These are phyloP conservation scores for Campaea margaritaria DNA, from an alignment of 2,888 invertebrate genomes.

Conservation along the genomic window DNA sequence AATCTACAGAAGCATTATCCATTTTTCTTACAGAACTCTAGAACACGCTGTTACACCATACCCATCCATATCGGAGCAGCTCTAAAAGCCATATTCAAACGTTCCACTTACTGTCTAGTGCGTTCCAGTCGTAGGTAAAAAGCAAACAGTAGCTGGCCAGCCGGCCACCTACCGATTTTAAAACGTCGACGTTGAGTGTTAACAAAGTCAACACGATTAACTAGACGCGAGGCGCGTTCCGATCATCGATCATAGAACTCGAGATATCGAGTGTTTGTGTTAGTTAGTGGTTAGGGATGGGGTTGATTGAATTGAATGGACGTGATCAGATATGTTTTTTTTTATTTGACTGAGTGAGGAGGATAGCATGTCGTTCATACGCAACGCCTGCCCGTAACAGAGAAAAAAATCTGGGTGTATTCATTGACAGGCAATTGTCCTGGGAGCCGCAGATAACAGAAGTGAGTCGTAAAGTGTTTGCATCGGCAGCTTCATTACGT, in stretches of 20 bases:
- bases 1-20: background rate
- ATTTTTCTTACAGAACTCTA: background rate
- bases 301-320: background rate
- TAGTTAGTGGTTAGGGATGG: constrained; percentile 54
- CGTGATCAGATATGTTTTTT: background rate
- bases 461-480: too few species aligned
- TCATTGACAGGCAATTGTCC: too few species aligned
- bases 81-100: constrained; percentile 29
- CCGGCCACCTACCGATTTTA: constrained; percentile 73
- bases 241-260: constrained; percentile 72
- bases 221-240: constrained; percentile 59
- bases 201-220: constrained; percentile 78
- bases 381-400: too few species aligned
- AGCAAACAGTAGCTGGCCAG: constrained; percentile 67
- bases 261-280: constrained; percentile 61
- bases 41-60: background rate
- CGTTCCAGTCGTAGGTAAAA: constrained; percentile 68
- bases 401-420: too few species aligned
- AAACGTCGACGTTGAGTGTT: constrained; percentile 71
- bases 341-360: too few species aligned
- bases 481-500: too few species aligned
- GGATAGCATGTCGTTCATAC: too few species aligned
- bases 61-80: constrained; percentile 1
- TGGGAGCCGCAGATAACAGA: too few species aligned
- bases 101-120: constrained; percentile 48